Conservation (phyloP, 1,140 invertebrate genomes). For the Coenobita brevimanus region DNA sequence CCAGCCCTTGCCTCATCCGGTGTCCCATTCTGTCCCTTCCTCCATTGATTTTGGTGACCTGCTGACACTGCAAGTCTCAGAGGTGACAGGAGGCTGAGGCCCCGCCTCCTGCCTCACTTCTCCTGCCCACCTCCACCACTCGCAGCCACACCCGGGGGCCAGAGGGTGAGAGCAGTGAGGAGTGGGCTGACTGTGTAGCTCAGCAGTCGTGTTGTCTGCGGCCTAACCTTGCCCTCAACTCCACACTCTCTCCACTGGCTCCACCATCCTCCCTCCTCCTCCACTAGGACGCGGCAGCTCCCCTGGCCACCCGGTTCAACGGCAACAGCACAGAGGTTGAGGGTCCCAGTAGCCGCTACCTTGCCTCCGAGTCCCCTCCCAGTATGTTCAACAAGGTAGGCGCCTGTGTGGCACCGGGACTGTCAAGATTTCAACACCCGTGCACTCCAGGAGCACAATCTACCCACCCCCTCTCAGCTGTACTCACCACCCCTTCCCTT, state of each 20-base stretch:
- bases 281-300: conserved; percentile 52
- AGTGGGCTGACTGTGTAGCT: too few relatives aligned
- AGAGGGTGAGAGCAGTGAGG: too few relatives aligned
- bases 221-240: not conserved
- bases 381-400: conserved; percentile 63
- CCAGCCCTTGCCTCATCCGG: too few relatives aligned
- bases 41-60: too few relatives aligned
- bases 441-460: too few relatives aligned
- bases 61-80: too few relatives aligned
- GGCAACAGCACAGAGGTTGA: conserved; percentile 43
- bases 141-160: too few relatives aligned
- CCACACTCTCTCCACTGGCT: conserved; percentile 10
- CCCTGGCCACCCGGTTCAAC: not conserved
- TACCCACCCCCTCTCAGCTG: not conserved
- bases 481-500: not conserved
- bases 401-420: conserved; percentile 6
- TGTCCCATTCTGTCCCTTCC: too few relatives aligned
- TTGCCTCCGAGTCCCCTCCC: conserved; percentile 51
- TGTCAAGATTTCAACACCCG: not conserved
- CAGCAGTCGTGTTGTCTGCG: not conserved
- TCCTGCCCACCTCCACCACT: not conserved
- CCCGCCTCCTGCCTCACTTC: not conserved
- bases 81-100: not conserved
- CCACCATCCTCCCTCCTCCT: conserved; percentile 52
- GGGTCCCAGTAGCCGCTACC: conserved; percentile 52